These are phyloP conservation scores for Aplocera efformata DNA, from an alignment of 2,888 invertebrate genomes.

Conservation along the genomic window DNA sequence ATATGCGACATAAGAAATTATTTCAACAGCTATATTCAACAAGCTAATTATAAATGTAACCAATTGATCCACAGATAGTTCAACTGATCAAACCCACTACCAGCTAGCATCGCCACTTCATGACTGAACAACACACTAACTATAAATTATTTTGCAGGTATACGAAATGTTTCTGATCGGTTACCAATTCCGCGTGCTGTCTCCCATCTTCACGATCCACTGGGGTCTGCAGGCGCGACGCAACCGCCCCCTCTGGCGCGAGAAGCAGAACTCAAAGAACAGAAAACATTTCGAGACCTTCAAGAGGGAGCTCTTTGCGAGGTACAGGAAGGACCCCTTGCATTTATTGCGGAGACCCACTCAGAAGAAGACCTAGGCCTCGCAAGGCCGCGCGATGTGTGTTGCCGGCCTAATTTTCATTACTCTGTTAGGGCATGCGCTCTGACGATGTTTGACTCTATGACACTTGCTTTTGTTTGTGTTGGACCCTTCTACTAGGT, in stretches of 20 bases:
- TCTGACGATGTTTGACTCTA: conserved; percentile 34
- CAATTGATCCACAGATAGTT: too few species aligned
- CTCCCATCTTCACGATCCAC: conserved; percentile 93
- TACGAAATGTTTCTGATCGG: conserved; percentile 96
- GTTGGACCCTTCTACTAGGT: too few species aligned
- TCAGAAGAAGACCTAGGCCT: conserved; percentile 71
- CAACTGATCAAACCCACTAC: too few species aligned
- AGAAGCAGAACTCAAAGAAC: conserved; percentile 91
- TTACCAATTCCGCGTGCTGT: conserved; percentile 92
- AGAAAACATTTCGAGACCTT: conserved; percentile 90
- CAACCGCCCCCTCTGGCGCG: conserved; percentile 90
- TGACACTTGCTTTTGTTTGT: neutral
- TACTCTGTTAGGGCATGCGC: conserved; percentile 33
- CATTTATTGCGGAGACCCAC: conserved; percentile 59
- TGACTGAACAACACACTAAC: neutral
- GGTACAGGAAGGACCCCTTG: conserved; percentile 85
- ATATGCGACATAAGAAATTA: too few species aligned
- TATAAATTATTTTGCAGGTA: conserved; percentile 80
- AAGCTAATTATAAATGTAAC: too few species aligned
- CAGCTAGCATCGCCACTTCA: too few species aligned
- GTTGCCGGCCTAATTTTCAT: conserved; percentile 60
- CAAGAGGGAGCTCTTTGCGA: conserved; percentile 89
- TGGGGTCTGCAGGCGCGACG: conserved; percentile 92
- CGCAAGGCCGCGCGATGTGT: conserved; percentile 61
- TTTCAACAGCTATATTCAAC: too few species aligned